Evolutionary conservation across 2,113 vertebrate genomes (phyloP).

Genomic region (Macquaria ambigua): DNA sequence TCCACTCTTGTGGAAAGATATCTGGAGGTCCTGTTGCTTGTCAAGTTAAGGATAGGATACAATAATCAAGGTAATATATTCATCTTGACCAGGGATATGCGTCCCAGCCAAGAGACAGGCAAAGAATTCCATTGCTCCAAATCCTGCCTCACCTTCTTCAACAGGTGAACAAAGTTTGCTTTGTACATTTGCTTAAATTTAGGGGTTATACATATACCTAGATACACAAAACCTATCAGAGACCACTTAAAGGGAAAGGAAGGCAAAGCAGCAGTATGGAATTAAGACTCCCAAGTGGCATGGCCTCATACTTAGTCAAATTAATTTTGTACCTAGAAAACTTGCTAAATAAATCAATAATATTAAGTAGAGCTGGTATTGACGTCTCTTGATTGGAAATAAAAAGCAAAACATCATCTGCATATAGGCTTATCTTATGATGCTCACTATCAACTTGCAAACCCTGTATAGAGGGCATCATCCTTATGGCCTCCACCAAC

Average conservation of each 20-base stretch:
- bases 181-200: background rate
- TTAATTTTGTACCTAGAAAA: constrained; percentile 17
- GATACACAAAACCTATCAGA: background rate
- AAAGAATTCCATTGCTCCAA: background rate
- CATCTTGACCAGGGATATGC: background rate
- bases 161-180: background rate
- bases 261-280: background rate
- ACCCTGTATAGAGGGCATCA: too few relatives aligned
- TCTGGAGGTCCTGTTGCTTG: too few relatives aligned
- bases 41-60: background rate
- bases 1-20: too few relatives aligned
- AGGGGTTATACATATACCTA: background rate
- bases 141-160: background rate
- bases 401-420: constrained; percentile 19
- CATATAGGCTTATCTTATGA: background rate
- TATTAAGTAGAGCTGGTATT: constrained; percentile 29
- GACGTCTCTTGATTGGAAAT: constrained; percentile 1
- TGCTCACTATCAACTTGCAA: background rate
- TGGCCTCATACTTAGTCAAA: background rate
- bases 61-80: background rate
- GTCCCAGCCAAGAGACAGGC: background rate
- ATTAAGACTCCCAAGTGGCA: background rate
- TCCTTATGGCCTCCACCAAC: background rate
- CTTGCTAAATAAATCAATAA: constrained; percentile 8
- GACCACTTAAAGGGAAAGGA: constrained; percentile 21